Conservation (phyloP, 2,113 vertebrate species). For the Podarcis cretensis region DNA sequence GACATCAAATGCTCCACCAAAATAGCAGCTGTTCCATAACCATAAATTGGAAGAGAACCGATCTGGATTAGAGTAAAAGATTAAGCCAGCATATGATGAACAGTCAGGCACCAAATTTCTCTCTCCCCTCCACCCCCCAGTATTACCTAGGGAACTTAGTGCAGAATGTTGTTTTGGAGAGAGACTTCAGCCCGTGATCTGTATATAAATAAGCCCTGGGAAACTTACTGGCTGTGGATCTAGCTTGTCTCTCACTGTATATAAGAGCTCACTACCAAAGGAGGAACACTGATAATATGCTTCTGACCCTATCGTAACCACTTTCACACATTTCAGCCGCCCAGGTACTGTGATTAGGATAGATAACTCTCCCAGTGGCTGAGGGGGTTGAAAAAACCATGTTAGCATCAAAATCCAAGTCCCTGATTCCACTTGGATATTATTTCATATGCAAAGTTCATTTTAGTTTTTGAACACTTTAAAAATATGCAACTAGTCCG, state of each 20-base stretch:
- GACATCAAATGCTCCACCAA: slow-evolving; percentile 39
- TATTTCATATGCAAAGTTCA: too few species aligned
- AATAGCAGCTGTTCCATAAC: slow-evolving; percentile 58
- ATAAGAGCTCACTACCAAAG: not conserved
- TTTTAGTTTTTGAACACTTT: too few species aligned
- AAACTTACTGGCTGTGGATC: slow-evolving; percentile 38
- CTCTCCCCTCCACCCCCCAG: slow-evolving; percentile 29
- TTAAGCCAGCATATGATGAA: slow-evolving; percentile 47
- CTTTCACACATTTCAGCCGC: not conserved
- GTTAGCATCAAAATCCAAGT: too few species aligned
- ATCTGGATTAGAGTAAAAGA: slow-evolving; percentile 48
- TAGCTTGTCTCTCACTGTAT: not conserved
- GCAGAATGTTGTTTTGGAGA: slow-evolving; percentile 50
- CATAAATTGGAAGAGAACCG: slow-evolving; percentile 39
- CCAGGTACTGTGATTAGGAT: not conserved
- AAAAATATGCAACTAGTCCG: too few species aligned
- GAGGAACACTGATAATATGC: not conserved
- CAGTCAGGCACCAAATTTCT: slow-evolving; percentile 55
- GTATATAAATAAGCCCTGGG: slow-evolving; percentile 46
- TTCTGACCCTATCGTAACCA: not conserved
- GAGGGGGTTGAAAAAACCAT: too few species aligned
- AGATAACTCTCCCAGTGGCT: not conserved
- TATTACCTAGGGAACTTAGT: slow-evolving; percentile 40
- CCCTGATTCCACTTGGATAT: too few species aligned
- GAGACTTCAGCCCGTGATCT: slow-evolving; percentile 46